Evolutionary conservation across 2,888 invertebrate genomes (phyloP), one percentile per base, ranked within the genome.

Genomic region (Troides helena): DNA sequence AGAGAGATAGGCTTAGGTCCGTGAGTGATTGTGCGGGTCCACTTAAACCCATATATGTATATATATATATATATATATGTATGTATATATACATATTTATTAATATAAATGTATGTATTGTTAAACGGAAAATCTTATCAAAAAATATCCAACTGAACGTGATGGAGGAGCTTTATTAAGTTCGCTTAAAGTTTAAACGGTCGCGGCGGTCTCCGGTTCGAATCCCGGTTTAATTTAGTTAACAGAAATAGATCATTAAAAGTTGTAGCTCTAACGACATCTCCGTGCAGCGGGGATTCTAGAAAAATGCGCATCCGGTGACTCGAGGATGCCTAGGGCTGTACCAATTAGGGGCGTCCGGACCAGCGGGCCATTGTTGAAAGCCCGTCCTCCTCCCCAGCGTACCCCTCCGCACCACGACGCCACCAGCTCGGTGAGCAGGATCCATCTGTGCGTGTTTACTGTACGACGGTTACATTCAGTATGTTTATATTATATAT

Each of bases 331-430:
- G 85, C 88, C 85, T 65, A 80, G 80, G 87, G 89, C 82, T 80
- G 81, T 85, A 89, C 89, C 89, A 89, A 89, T 89, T 89, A 89
- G 89, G 71, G 83, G 73, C 72, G 71, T 89, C 89, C 89, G 85
- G 69, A 75, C 69, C 67, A 71, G 68, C 72, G 75, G 64, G 72
- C 79, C 73, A 85, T 84, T 83, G 85, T 81, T 73, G 74, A 74
- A 75, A 75, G 43, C 46, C 65, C 62, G n/a, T 61, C 30, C 67
- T 10, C 7, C 60, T 30, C 53, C 53, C 53, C 53, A 5, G 8
- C 39, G 21, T 36, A 17, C 63, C 5, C 53, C 18, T 53, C 53
- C 10, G 43, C 36, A 21, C 46, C 46, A 58, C 39, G 36, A 66
- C 30, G 30, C 58, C 23, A 8, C 36, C 62, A 58, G 69, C 57